Evolutionary conservation across 2,888 invertebrate genomes (phyloP), one percentile per base, ranked within the genome.

Genomic region (Pedicia rivosa): DNA sequence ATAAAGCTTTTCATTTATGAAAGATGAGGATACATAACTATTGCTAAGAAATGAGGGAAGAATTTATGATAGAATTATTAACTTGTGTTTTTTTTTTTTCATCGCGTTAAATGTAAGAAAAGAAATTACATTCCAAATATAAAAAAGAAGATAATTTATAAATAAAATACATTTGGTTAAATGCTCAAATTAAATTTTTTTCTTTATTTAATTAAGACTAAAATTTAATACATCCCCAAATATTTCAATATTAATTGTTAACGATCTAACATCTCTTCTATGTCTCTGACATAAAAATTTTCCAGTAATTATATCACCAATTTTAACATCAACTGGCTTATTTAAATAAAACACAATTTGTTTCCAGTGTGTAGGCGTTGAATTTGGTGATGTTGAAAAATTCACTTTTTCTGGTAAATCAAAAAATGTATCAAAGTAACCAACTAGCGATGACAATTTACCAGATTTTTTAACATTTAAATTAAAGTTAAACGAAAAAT

Each of bases 381-480:
- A 59, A 20, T 62, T 55, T 3, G 83, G 82, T 13, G 77, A 72
- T 8, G 84, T 84, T 36, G 75, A 72, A 49, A 84, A 74, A 41
- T 57, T 56, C 4, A 78, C 65, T 17, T 65, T 57, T 47, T 66
- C 64, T 6, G 70, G 67, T 40, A 79, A 54, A 44, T 79, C 77
- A 53, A 92, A 91, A 53, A 75, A 78, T 17, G 79, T 80, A 60
- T 92, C 90, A 64, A 95, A 95, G 62, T 86, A 94, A 6, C 91
- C 92, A 38, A 82, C 79, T 43, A 94, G 64, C 3, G 83, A 81
- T 2, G 84, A 86, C 24, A 95, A 52, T 20, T 63, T 57, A 12
- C 82, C 80, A 48, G 75, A 71, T 48, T 68, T 68, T 2, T 58
- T 64, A 19, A 78, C 71, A 22, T 59, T 66, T 19, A 90, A 58